phyloP scores from a whole-genome alignment of 2,888 invertebrate species.

The Papilio gigon region DNA sequence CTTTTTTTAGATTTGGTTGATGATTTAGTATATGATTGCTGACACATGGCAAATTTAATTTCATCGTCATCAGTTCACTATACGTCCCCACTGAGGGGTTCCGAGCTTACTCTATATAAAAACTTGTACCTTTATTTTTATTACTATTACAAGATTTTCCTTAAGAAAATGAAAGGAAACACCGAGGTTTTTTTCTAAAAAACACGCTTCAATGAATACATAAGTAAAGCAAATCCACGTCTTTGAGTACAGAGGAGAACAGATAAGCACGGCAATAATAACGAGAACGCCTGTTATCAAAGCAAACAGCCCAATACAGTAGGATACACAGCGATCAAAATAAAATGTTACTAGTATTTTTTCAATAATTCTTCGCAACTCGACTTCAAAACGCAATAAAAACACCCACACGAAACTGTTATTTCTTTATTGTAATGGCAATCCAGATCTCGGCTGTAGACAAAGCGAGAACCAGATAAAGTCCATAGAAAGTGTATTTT shows the following conservation, averaged over 20 bases:
- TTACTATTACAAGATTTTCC: not conserved
- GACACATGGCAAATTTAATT: too few species aligned
- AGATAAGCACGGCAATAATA: conserved; percentile 41
- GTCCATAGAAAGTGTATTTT: conserved; percentile 71
- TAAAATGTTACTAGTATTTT: conserved; percentile 41
- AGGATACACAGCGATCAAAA: conserved; percentile 42
- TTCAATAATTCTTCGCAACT: conserved; percentile 47
- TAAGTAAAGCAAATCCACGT: conserved; percentile 37
- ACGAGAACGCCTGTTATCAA: conserved; percentile 39
- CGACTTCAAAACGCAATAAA: conserved; percentile 59
- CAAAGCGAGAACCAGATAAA: conserved; percentile 69
- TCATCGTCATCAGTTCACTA: too few species aligned
- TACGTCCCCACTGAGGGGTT: too few species aligned
- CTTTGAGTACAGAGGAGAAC: conserved; percentile 34
- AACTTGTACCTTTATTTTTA: conserved; percentile 17
- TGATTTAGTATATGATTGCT: not conserved
- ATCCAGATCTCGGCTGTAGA: conserved; percentile 64
- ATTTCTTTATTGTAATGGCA: conserved; percentile 67
- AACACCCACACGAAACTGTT: conserved; percentile 60
- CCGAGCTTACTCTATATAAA: too few species aligned
- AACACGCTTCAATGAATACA: conserved; percentile 29
- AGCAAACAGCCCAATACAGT: conserved; percentile 41
- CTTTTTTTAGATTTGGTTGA: not conserved
- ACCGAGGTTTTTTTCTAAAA: not conserved
- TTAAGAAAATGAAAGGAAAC: conserved; percentile 13